A percentile compares a stretch with the other conserved stretches of the same genome.
Evolutionary conservation across 2,797 vertebrate species (phyloP).

Genomic region (Mico argentatus): DNA sequence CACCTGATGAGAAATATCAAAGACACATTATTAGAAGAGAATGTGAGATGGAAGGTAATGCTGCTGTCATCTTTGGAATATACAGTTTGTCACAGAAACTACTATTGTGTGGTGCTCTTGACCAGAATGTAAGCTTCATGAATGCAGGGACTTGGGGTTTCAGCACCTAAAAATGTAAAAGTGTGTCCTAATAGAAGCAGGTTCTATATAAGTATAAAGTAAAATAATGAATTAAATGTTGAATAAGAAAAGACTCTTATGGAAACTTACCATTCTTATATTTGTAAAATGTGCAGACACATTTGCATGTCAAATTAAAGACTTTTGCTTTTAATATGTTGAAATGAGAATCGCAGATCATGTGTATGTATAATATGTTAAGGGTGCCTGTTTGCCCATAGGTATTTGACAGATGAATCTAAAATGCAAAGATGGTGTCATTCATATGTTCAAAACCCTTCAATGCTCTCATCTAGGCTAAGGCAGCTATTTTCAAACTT

Average conservation of each 20-base stretch:
- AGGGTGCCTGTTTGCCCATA: neutral
- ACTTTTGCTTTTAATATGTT: neutral
- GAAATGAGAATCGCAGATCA: neutral
- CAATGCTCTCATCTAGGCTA: neutral
- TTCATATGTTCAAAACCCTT: conserved; percentile 21
- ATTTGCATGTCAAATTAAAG: neutral
- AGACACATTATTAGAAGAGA: neutral
- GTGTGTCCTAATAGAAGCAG: neutral
- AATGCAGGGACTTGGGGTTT: neutral
- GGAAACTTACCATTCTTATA: neutral
- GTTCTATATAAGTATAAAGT: neutral
- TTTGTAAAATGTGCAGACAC: neutral
- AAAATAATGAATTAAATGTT: neutral
- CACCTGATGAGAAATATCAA: neutral
- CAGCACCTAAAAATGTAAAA: neutral
- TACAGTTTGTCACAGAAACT: neutral
- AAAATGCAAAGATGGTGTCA: conserved; percentile 1
- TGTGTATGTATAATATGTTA: neutral
- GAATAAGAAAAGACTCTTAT: neutral
- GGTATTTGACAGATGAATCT: neutral
- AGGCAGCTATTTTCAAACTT: neutral
- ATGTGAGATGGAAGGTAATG: neutral
- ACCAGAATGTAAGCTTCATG: neutral
- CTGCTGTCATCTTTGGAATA: neutral
- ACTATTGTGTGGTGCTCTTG: neutral